A percentile compares a stretch with the other conserved stretches of the same genome.
phyloP scores from a whole-genome alignment of 1,140 invertebrate genomes.

The Cydia strobilella region DNA sequence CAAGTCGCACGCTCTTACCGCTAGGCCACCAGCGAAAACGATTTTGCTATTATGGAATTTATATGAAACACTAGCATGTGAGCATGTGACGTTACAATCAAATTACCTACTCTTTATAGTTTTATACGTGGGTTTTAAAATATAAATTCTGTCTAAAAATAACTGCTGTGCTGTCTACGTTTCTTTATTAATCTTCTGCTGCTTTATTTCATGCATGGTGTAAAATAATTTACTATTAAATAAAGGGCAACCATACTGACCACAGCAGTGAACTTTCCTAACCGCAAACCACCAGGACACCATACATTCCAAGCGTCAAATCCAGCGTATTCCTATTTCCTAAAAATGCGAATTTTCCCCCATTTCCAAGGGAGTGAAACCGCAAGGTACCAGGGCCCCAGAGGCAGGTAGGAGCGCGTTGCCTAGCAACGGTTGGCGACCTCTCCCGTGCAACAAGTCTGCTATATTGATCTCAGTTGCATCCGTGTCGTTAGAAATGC shows the following conservation, averaged over 20 bases:
- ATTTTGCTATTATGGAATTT: too few species aligned
- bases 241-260: neutral
- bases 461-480: constrained; percentile 44
- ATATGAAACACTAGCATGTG: too few species aligned
- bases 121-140: too few species aligned
- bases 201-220: too few species aligned
- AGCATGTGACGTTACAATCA: too few species aligned
- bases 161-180: too few species aligned
- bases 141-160: too few species aligned
- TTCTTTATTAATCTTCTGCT: too few species aligned
- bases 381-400: constrained; percentile 34
- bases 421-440: constrained; percentile 42
- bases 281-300: constrained; percentile 10
- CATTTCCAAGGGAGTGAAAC: constrained; percentile 20
- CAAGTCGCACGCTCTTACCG: too few species aligned
- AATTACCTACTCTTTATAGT: too few species aligned
- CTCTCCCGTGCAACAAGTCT: constrained; percentile 43
- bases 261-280: neutral
- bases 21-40: too few species aligned
- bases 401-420: constrained; percentile 37
- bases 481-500: constrained; percentile 13
- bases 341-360: constrained; percentile 16
- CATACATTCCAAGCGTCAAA: neutral
- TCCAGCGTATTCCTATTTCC: neutral
- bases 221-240: too few species aligned